Conservation (phyloP, 2,113 vertebrate genomes). For the Apus apus region DNA sequence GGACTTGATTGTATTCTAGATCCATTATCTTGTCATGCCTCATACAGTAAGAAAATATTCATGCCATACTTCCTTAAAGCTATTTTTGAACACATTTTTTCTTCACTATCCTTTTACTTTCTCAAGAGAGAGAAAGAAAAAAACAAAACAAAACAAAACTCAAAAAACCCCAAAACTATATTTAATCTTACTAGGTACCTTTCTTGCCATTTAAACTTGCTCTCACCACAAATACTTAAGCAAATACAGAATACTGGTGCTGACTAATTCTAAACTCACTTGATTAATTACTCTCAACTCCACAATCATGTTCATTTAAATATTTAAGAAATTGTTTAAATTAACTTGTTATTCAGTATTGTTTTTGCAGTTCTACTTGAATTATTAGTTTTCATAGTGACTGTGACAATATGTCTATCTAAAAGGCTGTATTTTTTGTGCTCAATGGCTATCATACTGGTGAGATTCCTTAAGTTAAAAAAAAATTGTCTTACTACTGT, state of each 20-base stretch:
- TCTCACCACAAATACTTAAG: background rate
- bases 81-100: background rate
- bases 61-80: background rate
- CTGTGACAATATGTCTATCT: background rate
- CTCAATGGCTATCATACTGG: background rate
- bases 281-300: background rate
- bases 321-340: background rate
- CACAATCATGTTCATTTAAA: background rate
- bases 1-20: background rate
- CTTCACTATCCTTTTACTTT: background rate
- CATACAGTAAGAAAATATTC: conserved; percentile 10
- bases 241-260: background rate
- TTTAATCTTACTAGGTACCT: background rate
- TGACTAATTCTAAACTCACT: background rate
- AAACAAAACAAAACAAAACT: no score
- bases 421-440: background rate
- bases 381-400: background rate
- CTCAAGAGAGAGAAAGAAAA: background rate
- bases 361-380: background rate
- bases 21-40: background rate
- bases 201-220: background rate
- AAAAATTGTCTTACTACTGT: background rate
- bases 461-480: background rate
- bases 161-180: background rate
- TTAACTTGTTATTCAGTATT: background rate